Conservation (phyloP, 2,113 vertebrate genomes). For the human (Homo sapiens) region DNA sequence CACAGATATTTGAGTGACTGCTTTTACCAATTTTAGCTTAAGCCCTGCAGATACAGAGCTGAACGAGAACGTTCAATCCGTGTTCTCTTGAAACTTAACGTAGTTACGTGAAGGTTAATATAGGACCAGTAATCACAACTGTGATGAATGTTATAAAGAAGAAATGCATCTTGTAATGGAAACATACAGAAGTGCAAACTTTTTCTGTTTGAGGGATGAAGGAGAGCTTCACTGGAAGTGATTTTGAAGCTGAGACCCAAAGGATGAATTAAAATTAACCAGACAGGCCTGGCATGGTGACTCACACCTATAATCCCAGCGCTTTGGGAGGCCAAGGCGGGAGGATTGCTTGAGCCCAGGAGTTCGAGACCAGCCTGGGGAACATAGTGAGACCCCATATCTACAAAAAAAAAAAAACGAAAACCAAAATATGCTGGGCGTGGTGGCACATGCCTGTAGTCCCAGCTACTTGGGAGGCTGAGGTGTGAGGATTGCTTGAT, state of each 20-base stretch:
- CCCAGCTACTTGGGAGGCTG: too few relatives aligned
- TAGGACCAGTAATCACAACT: background rate
- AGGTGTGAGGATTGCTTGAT: too few relatives aligned
- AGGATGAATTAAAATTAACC: background rate
- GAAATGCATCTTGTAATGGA: background rate
- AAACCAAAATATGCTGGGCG: too few relatives aligned
- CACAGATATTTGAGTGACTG: background rate
- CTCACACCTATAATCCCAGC: too few relatives aligned
- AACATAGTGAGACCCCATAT: too few relatives aligned
- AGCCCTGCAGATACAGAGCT: background rate
- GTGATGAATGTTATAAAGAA: background rate
- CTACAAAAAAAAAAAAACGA: too few relatives aligned
- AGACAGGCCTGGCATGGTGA: background rate
- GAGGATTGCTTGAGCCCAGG: too few relatives aligned
- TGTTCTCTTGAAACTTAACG: background rate
- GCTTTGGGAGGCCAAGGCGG: too few relatives aligned
- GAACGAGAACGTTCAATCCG: background rate
- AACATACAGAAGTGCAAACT: background rate
- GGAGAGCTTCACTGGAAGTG: background rate
- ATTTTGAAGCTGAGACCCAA: constrained; percentile 9
- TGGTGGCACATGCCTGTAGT: too few relatives aligned
- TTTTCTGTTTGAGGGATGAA: background rate
- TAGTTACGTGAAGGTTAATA: background rate
- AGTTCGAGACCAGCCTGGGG: too few relatives aligned
- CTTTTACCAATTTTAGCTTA: background rate